Evolutionary conservation across 2,113 vertebrate genomes (phyloP).

Genomic region (Alethe diademata): DNA sequence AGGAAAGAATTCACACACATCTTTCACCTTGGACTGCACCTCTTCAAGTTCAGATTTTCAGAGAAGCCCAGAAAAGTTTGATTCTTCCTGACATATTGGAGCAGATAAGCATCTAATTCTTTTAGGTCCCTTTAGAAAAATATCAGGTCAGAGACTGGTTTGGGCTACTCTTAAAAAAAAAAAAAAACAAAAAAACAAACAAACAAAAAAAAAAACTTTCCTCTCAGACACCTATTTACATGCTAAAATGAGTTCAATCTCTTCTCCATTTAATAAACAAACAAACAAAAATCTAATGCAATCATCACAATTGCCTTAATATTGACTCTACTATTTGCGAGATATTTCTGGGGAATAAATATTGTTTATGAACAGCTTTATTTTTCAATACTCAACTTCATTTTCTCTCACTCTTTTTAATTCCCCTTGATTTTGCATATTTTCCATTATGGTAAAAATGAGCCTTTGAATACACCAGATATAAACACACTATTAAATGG

Average conservation of each 20-base stretch:
- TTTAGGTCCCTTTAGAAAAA: not conserved
- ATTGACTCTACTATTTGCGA: conserved; percentile 10
- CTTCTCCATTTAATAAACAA: not conserved
- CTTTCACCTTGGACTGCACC: not conserved
- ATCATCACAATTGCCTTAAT: not conserved
- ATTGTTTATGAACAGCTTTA: conserved; percentile 18
- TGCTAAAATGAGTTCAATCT: not conserved
- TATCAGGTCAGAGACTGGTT: not conserved
- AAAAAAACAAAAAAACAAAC: not conserved
- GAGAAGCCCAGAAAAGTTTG: not conserved
- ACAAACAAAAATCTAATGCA: not conserved
- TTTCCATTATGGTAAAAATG: not conserved
- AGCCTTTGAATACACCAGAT: not conserved
- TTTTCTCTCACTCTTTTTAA: conserved; percentile 32
- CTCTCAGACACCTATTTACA: not conserved
- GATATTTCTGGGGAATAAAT: not conserved
- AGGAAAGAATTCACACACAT: not conserved
- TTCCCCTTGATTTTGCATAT: conserved; percentile 29
- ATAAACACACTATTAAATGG: not conserved
- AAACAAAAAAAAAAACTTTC: not conserved
- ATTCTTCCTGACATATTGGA: not conserved
- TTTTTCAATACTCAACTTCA: conserved; percentile 8
- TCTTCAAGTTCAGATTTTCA: not conserved
- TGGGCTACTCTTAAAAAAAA: not conserved
- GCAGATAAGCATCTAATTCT: not conserved